Conservation (phyloP, 2,797 vertebrate genomes). For the Pangasius sanitwongsei region DNA sequence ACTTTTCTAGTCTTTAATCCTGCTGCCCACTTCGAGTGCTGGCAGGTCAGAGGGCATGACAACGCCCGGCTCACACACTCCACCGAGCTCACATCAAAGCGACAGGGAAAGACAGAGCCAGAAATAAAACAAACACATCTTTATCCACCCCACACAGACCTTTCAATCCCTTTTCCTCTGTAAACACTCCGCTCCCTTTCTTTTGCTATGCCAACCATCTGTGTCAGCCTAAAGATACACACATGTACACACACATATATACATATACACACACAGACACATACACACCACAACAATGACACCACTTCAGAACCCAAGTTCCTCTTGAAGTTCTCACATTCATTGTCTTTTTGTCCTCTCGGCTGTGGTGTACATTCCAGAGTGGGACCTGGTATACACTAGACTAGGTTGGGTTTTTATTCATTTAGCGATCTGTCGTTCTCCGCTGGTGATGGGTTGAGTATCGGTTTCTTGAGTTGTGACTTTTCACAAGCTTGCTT, state of each 20-base stretch:
- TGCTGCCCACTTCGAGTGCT: conserved; percentile 24
- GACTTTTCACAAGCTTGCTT: background rate
- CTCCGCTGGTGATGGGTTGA: background rate
- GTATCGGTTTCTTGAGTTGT: background rate
- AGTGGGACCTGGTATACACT: background rate
- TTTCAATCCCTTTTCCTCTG: conserved; percentile 43
- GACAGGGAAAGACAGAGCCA: conserved; percentile 8
- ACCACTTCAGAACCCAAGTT: conserved; percentile 41
- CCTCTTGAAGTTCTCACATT: conserved; percentile 17
- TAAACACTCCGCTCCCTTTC: conserved; percentile 47
- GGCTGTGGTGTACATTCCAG: background rate
- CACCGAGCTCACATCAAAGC: conserved; percentile 26
- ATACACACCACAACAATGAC: conserved; percentile 45
- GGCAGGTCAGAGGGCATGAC: conserved; percentile 25
- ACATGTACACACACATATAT: conserved; percentile 55
- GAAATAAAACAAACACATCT: conserved; percentile 41
- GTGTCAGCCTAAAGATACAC: conserved; percentile 37
- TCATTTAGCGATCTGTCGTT: background rate
- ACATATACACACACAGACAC: conserved; percentile 48
- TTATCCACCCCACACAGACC: conserved; percentile 47
- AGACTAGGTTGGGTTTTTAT: background rate
- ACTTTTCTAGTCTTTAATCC: conserved; percentile 46
- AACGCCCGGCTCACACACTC: conserved; percentile 19
- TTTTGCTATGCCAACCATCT: conserved; percentile 30
- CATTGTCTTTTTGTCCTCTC: conserved; percentile 1